Percentiles rank a stretch among this genome's conserved stretches.
These are phyloP conservation scores for Torymus aiolomorphi DNA, from an alignment of 2,888 invertebrate genomes.

Conservation along the genomic window DNA sequence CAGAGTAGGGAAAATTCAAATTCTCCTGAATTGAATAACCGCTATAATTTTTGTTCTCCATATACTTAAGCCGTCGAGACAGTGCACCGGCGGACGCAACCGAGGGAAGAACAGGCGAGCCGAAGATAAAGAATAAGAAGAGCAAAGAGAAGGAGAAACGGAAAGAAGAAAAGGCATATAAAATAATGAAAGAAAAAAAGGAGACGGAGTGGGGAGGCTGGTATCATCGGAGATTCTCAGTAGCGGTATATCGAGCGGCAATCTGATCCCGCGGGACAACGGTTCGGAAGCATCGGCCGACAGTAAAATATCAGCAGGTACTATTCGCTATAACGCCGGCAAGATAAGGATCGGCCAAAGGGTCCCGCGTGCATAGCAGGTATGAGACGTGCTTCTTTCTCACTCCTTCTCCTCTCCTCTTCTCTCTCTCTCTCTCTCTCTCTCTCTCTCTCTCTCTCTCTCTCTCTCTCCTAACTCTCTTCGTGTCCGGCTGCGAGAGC, in stretches of 20 bases:
- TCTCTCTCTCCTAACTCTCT: neutral
- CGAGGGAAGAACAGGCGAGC: constrained; percentile 1
- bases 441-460: constrained; percentile 3
- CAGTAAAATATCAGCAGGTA: constrained; percentile 75
- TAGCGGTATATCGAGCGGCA: constrained; percentile 68
- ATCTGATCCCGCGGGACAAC: constrained; percentile 72
- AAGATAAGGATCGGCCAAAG: constrained; percentile 65
- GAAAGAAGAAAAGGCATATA: neutral
- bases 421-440: neutral
- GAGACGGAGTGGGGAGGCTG: constrained; percentile 2
- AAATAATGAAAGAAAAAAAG: neutral
- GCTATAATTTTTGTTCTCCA: constrained; percentile 29
- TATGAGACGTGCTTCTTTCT: constrained; percentile 11
- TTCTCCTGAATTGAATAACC: constrained; percentile 39
- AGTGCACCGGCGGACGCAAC: neutral
- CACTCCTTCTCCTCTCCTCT: constrained; percentile 1
- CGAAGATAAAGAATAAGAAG: neutral
- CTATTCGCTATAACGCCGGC: constrained; percentile 64
- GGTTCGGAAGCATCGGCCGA: constrained; percentile 74
- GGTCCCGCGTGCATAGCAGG: constrained; percentile 34
- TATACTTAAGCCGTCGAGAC: neutral
- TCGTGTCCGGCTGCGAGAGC: neutral
- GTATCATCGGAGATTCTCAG: constrained; percentile 68
- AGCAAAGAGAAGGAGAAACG: neutral
- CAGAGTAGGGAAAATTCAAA: constrained; percentile 23